Evolutionary conservation across 2,888 invertebrate species (phyloP).

Genomic region (Ochropleura plecta): DNA sequence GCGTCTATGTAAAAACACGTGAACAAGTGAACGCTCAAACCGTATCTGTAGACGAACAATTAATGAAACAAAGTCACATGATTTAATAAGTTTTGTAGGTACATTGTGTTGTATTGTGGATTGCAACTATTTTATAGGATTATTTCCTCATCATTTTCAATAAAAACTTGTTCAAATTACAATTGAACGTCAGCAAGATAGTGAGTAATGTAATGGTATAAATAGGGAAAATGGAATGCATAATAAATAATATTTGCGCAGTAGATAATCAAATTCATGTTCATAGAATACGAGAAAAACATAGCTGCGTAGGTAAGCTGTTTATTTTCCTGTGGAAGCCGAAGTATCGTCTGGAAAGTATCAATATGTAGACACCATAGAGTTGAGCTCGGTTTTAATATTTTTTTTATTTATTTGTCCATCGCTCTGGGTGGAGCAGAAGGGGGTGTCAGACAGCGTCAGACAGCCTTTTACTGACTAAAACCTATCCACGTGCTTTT

Average conservation of each 20-base stretch:
- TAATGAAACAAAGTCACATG: constrained; percentile 61
- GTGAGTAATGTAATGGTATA: constrained; percentile 32
- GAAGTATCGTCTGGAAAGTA: constrained; percentile 28
- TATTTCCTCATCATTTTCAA: constrained; percentile 5
- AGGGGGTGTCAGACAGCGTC: no score
- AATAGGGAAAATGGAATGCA: constrained; percentile 49
- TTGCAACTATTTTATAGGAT: background rate
- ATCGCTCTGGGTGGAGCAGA: no score
- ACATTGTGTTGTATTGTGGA: background rate
- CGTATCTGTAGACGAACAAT: constrained; percentile 52
- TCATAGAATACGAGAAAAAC: constrained; percentile 46
- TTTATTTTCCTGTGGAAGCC: constrained; percentile 53
- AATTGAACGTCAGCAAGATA: constrained; percentile 16
- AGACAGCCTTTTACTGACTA: no score
- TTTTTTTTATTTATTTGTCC: no score
- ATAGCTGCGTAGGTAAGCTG: constrained; percentile 44
- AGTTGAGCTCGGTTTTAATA: background rate
- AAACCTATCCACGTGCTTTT: no score
- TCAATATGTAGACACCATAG: background rate
- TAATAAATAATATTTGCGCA: constrained; percentile 23
- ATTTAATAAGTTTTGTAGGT: constrained; percentile 28
- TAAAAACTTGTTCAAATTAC: constrained; percentile 17
- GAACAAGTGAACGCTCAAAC: constrained; percentile 44
- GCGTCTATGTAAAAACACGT: constrained; percentile 49
- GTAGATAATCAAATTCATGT: constrained; percentile 38